Conservation (phyloP, 2,888 invertebrate species). For the Therioaphis trifolii region DNA sequence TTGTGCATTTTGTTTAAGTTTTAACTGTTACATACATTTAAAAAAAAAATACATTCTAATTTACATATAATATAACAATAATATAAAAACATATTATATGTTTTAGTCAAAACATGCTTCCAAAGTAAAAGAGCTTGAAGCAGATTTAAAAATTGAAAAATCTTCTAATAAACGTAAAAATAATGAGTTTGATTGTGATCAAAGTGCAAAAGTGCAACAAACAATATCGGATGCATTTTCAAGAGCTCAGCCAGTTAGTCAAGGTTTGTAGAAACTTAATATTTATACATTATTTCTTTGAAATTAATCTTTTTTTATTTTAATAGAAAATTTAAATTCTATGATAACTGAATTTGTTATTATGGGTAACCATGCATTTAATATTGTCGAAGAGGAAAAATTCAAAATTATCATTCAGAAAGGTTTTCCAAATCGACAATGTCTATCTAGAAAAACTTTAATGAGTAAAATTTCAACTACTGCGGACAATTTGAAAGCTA, state of each 20-base stretch:
- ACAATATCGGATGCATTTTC: conserved; percentile 7
- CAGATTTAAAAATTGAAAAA: too few relatives aligned
- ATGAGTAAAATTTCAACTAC: conserved; percentile 5
- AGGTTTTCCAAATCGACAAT: background rate
- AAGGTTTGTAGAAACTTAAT: background rate
- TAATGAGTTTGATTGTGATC: background rate
- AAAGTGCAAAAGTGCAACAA: background rate
- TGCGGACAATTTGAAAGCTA: background rate
- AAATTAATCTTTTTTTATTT: background rate
- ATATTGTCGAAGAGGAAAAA: conserved; percentile 26
- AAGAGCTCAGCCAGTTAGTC: background rate
- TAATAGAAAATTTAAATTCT: conserved; percentile 11
- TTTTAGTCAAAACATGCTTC: background rate
- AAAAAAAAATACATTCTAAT: background rate
- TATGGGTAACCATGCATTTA: conserved; percentile 5
- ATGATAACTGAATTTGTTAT: conserved; percentile 17
- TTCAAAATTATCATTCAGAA: background rate
- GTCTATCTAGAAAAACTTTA: conserved; percentile 10
- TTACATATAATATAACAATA: background rate
- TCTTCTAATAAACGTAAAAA: background rate
- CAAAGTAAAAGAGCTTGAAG: background rate
- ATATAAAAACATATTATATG: too few relatives aligned
- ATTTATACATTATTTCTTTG: conserved; percentile 1
- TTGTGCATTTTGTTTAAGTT: too few relatives aligned
- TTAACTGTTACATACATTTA: too few relatives aligned